Conservation (phyloP, 2,113 vertebrate species). For the Malurus melanocephalus region DNA sequence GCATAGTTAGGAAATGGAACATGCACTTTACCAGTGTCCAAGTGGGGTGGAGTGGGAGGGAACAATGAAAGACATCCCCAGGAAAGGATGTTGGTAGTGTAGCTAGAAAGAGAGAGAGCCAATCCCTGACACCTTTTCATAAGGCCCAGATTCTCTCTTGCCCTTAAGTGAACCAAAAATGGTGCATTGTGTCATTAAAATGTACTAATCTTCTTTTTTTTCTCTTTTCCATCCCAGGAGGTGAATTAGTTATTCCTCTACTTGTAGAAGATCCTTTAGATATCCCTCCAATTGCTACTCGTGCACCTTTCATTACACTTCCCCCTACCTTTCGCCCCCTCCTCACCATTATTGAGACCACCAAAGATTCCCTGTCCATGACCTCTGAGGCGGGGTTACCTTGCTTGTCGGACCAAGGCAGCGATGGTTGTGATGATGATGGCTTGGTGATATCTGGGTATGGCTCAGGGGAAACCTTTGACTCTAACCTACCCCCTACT, state of each 20-base stretch:
- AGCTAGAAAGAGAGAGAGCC: not conserved
- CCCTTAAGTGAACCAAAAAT: not conserved
- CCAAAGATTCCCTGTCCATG: conserved; percentile 99
- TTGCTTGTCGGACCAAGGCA: conserved; percentile 99
- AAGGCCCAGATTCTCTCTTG: not conserved
- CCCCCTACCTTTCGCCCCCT: conserved; percentile 95
- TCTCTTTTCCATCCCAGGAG: conserved; percentile 88
- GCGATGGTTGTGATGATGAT: conserved; percentile 99
- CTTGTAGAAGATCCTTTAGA: conserved; percentile 97
- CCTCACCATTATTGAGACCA: conserved; percentile 99
- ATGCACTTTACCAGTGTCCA: not conserved
- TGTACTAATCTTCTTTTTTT: conserved; percentile 69
- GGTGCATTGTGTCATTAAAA: not conserved
- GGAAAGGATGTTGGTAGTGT: not conserved
- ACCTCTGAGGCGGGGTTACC: conserved; percentile 98
- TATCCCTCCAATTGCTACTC: conserved; percentile 92
- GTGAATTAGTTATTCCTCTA: conserved; percentile 97
- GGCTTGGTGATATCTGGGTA: conserved; percentile 99
- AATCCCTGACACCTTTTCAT: not conserved
- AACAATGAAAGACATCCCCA: not conserved
- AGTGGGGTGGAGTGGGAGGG: not conserved
- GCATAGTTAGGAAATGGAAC: not conserved
- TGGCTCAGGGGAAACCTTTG: conserved; percentile 99
- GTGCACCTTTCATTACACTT: conserved; percentile 95
- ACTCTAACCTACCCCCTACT: conserved; percentile 98